Conservation (phyloP, 1,140 invertebrate species). For the Microvelia longipes region DNA sequence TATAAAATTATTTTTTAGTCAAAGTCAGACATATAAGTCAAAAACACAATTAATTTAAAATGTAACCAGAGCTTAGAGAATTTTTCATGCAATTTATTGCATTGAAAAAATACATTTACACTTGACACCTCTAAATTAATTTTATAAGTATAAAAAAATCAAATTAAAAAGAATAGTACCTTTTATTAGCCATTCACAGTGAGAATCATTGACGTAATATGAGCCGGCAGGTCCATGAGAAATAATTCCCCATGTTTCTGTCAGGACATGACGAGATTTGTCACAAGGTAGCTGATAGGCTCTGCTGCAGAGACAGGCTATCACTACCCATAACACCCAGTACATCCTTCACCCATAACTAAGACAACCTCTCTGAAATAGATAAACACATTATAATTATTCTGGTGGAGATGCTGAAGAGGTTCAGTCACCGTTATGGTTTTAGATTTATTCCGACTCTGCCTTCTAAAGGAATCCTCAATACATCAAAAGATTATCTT, state of each 20-base stretch:
- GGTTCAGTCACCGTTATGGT: no score
- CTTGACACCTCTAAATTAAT: not conserved
- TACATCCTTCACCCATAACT: constrained; percentile 1
- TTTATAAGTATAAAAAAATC: not conserved
- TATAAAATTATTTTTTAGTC: no score
- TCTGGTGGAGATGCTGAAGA: not conserved
- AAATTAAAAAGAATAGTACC: constrained; percentile 31
- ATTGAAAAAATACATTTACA: no score
- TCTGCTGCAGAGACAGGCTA: not conserved
- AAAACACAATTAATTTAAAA: no score
- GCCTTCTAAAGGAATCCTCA: not conserved
- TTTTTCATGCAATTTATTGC: no score
- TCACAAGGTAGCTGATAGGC: constrained; percentile 41
- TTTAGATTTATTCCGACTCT: no score
- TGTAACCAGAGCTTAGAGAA: no score
- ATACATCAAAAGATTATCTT: not conserved
- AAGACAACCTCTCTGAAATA: not conserved
- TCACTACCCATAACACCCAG: not conserved
- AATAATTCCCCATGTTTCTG: constrained; percentile 64
- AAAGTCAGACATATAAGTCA: no score
- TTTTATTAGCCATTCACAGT: constrained; percentile 92
- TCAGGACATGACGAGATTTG: constrained; percentile 62
- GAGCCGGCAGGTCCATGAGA: constrained; percentile 71
- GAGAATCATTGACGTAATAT: constrained; percentile 80
- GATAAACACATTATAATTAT: not conserved